Evolutionary conservation across 2,113 vertebrate genomes (phyloP).

Genomic region (Charina bottae): DNA sequence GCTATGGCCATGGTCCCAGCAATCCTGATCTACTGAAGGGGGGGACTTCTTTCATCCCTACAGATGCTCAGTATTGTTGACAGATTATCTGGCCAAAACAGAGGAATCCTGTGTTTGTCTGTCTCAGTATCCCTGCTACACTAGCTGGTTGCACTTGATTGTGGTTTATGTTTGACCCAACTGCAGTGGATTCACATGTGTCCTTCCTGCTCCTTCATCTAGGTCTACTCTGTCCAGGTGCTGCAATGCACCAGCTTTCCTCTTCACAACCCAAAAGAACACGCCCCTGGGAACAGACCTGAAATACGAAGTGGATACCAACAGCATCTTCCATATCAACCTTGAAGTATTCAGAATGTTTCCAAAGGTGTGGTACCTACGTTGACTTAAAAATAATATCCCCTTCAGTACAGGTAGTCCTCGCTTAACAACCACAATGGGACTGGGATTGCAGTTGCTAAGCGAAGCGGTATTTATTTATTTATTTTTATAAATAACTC

Average conservation of each 20-base stretch:
- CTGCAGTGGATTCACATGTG: not conserved
- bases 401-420: not conserved
- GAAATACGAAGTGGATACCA: slow-evolving; percentile 95
- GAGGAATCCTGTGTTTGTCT: not conserved
- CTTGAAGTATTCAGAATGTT: slow-evolving; percentile 95
- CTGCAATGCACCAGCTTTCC: slow-evolving; percentile 94
- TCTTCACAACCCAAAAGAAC: slow-evolving; percentile 97
- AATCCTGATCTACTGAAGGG: not conserved
- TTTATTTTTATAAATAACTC: no score
- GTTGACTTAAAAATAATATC: not conserved
- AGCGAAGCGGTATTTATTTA: no score
- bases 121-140: not conserved
- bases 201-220: not conserved
- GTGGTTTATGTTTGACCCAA: not conserved
- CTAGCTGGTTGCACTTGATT: not conserved
- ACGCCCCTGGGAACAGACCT: slow-evolving; percentile 92
- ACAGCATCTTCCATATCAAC: slow-evolving; percentile 90
- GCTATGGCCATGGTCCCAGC: not conserved
- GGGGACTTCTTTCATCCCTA: not conserved
- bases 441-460: no score
- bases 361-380: slow-evolving; percentile 82
- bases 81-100: not conserved
- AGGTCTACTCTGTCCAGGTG: slow-evolving; percentile 92
- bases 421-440: not conserved
- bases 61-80: not conserved